These are phyloP conservation scores for Lates japonicus DNA, from an alignment of 2,797 vertebrate species.

Conservation along the genomic window DNA sequence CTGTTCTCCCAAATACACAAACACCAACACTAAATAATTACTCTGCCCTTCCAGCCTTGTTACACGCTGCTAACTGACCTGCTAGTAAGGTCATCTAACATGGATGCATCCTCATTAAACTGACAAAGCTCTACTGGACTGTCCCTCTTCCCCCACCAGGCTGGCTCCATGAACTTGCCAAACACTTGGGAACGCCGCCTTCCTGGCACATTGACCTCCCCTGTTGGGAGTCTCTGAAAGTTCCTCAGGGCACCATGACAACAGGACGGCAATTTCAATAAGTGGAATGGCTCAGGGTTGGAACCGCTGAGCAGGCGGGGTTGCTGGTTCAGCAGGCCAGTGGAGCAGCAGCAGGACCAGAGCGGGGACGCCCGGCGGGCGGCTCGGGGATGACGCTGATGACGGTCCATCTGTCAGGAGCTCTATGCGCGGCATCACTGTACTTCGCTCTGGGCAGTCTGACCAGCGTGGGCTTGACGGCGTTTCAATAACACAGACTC, in stretches of 20 bases:
- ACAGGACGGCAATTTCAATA: slow-evolving; percentile 59
- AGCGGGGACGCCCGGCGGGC: slow-evolving; percentile 35
- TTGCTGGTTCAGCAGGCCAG: slow-evolving; percentile 53
- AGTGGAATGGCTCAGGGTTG: slow-evolving; percentile 9
- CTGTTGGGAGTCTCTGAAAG: slow-evolving; percentile 73
- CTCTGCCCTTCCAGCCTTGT: slow-evolving; percentile 37
- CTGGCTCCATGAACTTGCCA: slow-evolving; percentile 90
- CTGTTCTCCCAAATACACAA: slow-evolving; percentile 30
- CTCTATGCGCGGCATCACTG: slow-evolving; percentile 92
- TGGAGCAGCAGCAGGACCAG: slow-evolving; percentile 72
- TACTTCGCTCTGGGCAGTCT: slow-evolving; percentile 95
- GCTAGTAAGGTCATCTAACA: slow-evolving; percentile 50
- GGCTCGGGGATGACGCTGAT: slow-evolving; percentile 70
- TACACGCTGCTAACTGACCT: slow-evolving; percentile 65
- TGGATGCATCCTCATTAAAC: slow-evolving; percentile 42
- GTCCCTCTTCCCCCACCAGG: slow-evolving; percentile 80
- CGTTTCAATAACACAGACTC: slow-evolving; percentile 93
- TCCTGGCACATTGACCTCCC: slow-evolving; percentile 79
- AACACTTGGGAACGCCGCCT: slow-evolving; percentile 88
- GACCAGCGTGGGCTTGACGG: slow-evolving; percentile 95
- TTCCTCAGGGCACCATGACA: slow-evolving; percentile 53
- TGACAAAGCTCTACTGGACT: slow-evolving; percentile 32
- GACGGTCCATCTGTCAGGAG: slow-evolving; percentile 92
- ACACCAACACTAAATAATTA: slow-evolving; percentile 50
- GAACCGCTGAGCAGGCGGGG: slow-evolving; percentile 31